phyloP scores from a whole-genome alignment of 2,113 vertebrate genomes.

The Pongo abelii region DNA sequence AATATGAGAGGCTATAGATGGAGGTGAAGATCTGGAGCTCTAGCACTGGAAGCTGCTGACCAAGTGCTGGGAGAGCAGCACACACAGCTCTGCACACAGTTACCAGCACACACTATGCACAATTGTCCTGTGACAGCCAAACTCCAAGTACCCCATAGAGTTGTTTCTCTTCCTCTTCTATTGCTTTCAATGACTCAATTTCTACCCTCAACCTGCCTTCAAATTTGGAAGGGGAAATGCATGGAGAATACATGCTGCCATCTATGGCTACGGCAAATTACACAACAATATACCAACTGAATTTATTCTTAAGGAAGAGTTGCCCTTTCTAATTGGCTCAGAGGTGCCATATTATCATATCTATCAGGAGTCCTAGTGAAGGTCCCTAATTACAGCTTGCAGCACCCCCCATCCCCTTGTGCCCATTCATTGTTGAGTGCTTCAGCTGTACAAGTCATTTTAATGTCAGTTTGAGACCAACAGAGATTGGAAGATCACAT shows the following conservation, averaged over 20 bases:
- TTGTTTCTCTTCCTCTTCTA: not conserved
- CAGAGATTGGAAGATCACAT: not conserved
- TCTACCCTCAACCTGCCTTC: not conserved
- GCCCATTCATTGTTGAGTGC: not conserved
- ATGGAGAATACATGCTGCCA: not conserved
- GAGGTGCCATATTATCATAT: not conserved
- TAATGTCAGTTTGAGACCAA: not conserved
- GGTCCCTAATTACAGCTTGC: not conserved
- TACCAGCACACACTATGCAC: not conserved
- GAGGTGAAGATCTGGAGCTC: not conserved
- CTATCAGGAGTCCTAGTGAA: not conserved
- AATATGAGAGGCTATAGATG: not conserved
- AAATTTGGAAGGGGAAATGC: not conserved
- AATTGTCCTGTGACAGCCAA: too few relatives aligned
- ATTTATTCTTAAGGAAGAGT: not conserved
- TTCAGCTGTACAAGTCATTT: not conserved
- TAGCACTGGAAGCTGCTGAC: too few relatives aligned
- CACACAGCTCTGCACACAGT: not conserved
- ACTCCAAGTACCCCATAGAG: too few relatives aligned
- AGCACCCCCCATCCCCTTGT: not conserved
- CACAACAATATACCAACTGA: not conserved
- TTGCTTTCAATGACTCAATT: not conserved
- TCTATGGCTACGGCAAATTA: not conserved
- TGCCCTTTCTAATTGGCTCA: not conserved
- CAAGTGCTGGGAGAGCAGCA: not conserved